phyloP scores from a whole-genome alignment of 1,140 invertebrate species.

The Platyscapa corneri region DNA sequence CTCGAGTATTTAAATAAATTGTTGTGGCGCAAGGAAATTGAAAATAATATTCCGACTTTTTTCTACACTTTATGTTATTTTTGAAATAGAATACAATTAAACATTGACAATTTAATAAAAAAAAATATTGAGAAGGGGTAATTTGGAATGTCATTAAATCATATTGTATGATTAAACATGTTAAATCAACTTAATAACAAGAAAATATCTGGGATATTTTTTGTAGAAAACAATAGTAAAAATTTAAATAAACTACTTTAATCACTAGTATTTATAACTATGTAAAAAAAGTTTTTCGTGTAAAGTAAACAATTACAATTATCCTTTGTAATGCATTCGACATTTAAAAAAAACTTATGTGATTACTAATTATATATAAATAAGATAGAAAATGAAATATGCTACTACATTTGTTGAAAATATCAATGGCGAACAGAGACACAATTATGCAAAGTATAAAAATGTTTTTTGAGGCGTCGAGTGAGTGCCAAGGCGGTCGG shows the following conservation, averaged over 20 bases:
- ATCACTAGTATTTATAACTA: background rate
- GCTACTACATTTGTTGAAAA: conserved; percentile 15
- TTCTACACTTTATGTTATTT: conserved; percentile 24
- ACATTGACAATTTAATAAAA: conserved; percentile 27
- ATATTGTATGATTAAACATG: conserved; percentile 3
- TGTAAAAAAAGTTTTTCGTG: conserved; percentile 5
- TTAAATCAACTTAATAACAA: background rate
- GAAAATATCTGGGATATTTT: conserved; percentile 5
- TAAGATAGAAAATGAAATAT: background rate
- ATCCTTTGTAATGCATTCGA: background rate
- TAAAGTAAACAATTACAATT: background rate
- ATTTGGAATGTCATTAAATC: conserved; percentile 33
- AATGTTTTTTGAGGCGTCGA: conserved; percentile 35
- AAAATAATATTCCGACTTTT: background rate
- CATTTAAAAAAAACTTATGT: background rate
- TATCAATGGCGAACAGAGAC: conserved; percentile 9
- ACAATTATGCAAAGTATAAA: conserved; percentile 30
- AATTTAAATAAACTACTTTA: background rate
- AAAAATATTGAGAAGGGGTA: background rate
- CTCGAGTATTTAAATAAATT: background rate
- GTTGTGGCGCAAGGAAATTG: background rate
- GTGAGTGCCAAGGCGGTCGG: conserved; percentile 13
- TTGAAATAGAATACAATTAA: conserved; percentile 33
- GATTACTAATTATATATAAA: conserved; percentile 8
- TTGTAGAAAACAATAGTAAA: background rate